These are phyloP conservation scores for Epizoanthus scotinus DNA, from an alignment of 92 coral and sea anemone species.

Conservation along the genomic window DNA sequence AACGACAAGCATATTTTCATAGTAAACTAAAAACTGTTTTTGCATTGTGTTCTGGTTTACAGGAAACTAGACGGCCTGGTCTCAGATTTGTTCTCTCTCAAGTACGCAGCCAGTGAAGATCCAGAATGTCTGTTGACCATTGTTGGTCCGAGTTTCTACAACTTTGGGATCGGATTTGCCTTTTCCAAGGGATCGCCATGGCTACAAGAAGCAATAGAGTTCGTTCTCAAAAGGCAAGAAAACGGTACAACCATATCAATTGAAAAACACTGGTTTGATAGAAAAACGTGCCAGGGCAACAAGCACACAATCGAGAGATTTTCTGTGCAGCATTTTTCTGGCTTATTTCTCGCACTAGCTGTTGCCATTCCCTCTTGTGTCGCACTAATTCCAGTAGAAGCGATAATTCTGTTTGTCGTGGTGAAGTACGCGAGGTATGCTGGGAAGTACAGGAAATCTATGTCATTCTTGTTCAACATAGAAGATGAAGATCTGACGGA, in stretches of 20 bases:
- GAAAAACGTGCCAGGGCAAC: conserved; percentile 18
- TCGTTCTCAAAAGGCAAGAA: conserved; percentile 72
- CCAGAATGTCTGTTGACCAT: conserved; percentile 56
- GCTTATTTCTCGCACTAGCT: conserved; percentile 63
- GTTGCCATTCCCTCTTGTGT: conserved; percentile 58
- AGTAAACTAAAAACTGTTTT: too few relatives aligned
- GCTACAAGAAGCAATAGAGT: conserved; percentile 60
- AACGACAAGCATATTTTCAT: too few relatives aligned
- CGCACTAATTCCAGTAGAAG: conserved; percentile 53
- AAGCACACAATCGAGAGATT: conserved; percentile 31
- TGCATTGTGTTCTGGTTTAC: background rate
- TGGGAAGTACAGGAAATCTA: conserved; percentile 47
- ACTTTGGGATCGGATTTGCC: conserved; percentile 67
- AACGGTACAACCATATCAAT: conserved; percentile 58
- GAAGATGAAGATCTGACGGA: background rate
- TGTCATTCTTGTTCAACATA: conserved; percentile 4
- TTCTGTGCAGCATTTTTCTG: conserved; percentile 54
- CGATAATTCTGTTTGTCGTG: conserved; percentile 46
- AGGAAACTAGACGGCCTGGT: conserved; percentile 77
- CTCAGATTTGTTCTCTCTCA: conserved; percentile 67
- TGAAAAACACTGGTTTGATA: conserved; percentile 52
- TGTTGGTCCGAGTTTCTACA: conserved; percentile 61
- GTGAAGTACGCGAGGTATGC: conserved; percentile 47
- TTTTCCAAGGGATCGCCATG: conserved; percentile 76
- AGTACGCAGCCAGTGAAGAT: conserved; percentile 49